These are phyloP conservation scores for Periophthalmodon schlosseri DNA, from an alignment of 2,113 vertebrate species.

Conservation along the genomic window DNA sequence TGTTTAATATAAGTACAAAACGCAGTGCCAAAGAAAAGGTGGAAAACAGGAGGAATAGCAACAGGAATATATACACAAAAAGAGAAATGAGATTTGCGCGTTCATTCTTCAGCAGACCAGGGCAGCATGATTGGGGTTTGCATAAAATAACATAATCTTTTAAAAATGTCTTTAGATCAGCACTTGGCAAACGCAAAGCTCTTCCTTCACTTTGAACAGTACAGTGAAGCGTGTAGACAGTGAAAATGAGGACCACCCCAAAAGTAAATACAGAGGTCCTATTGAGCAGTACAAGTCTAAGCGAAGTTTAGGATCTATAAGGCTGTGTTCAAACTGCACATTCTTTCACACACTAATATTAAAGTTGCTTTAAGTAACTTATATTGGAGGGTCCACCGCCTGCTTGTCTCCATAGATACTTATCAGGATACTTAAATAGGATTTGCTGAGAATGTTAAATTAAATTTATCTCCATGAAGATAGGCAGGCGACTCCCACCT, in stretches of 20 bases:
- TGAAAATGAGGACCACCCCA: conserved; percentile 23
- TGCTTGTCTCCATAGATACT: too few relatives aligned
- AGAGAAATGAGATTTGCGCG: conserved; percentile 1
- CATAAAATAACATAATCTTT: conserved; percentile 32
- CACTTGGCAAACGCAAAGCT: conserved; percentile 20
- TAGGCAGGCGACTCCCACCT: too few relatives aligned
- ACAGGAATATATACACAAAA: neutral
- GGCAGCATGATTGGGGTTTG: conserved; percentile 21
- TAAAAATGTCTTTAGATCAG: conserved; percentile 31
- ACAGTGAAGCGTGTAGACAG: conserved; percentile 11
- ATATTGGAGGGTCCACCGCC: too few relatives aligned
- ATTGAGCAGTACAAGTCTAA: neutral
- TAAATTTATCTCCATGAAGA: too few relatives aligned
- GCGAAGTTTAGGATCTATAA: neutral
- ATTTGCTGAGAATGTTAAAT: too few relatives aligned
- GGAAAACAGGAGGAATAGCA: neutral
- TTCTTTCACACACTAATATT: too few relatives aligned
- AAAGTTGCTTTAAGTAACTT: too few relatives aligned
- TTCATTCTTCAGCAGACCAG: conserved; percentile 7
- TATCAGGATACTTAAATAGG: neutral
- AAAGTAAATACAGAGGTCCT: conserved; percentile 14
- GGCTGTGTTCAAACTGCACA: too few relatives aligned
- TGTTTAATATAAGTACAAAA: neutral
- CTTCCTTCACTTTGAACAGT: conserved; percentile 16
- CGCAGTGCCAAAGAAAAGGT: neutral